Conservation (phyloP, 2,888 invertebrate species). For the Eupithecia exiguata region DNA sequence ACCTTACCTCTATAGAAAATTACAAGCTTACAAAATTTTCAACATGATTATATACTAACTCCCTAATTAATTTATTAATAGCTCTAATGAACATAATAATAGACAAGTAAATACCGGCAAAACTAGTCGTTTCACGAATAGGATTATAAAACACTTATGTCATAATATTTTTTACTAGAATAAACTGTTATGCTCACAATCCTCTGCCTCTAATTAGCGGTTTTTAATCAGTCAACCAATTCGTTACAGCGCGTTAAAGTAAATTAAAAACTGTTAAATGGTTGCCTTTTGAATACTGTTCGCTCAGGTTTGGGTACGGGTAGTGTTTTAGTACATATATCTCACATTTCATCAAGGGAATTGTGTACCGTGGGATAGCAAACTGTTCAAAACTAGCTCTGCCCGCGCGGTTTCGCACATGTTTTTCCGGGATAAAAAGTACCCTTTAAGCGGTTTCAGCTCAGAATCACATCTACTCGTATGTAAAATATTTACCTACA, state of each 20-base stretch:
- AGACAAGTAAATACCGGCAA: slow-evolving; percentile 23
- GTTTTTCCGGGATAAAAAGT: not conserved
- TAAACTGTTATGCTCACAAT: not conserved
- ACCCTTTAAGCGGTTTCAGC: not conserved
- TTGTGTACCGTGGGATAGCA: not conserved
- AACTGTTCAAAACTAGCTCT: not conserved
- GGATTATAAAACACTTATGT: slow-evolving; percentile 32
- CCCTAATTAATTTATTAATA: slow-evolving; percentile 16
- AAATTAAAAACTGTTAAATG: not conserved
- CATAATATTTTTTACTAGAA: not conserved
- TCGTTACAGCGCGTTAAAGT: slow-evolving; percentile 10
- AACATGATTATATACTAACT: not conserved
- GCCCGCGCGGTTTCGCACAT: not conserved
- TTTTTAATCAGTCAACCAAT: slow-evolving; percentile 5
- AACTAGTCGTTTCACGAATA: slow-evolving; percentile 28
- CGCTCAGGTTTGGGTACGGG: not conserved
- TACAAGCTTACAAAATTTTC: not conserved
- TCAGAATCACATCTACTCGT: not conserved
- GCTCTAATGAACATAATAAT: slow-evolving; percentile 5
- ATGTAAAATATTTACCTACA: no score
- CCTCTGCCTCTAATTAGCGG: not conserved
- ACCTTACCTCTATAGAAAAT: not conserved
- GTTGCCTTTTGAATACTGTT: not conserved
- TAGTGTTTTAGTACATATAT: not conserved
- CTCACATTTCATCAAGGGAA: not conserved